Evolutionary conservation across 30 jellyfish, hydroid and myxozoan species (phyloP).

Genomic region (Turritopsis rubra): DNA sequence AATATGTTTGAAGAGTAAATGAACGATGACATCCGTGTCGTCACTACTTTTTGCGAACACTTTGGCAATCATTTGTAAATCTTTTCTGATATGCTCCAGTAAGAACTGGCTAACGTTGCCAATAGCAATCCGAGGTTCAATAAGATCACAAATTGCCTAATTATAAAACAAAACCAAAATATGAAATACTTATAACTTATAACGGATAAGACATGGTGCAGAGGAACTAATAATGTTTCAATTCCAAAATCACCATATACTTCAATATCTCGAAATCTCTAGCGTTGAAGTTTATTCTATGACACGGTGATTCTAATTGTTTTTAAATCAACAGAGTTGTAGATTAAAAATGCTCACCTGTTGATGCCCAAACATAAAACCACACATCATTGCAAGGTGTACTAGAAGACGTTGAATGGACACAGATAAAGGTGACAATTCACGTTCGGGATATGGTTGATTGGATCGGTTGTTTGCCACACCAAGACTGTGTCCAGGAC

Average conservation of each 20-base stretch:
- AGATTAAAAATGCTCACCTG: too few relatives aligned
- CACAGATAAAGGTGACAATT: constrained; percentile 19
- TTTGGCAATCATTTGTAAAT: constrained; percentile 31
- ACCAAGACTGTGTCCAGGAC: constrained; percentile 44
- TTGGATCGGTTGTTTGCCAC: constrained; percentile 17
- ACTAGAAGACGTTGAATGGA: constrained; percentile 17
- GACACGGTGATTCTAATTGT: too few relatives aligned
- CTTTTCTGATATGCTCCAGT: constrained; percentile 37
- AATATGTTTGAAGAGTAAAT: constrained; percentile 27
- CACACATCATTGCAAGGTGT: constrained; percentile 26
- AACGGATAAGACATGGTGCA: neutral
- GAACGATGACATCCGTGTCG: constrained; percentile 33
- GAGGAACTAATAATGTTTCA: neutral
- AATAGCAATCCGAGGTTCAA: constrained; percentile 13
- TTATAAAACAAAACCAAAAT: neutral
- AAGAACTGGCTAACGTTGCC: constrained; percentile 25
- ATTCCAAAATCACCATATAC: too few relatives aligned
- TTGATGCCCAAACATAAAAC: constrained; percentile 9
- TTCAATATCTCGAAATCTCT: too few relatives aligned
- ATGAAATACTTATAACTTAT: neutral
- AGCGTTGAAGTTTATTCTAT: too few relatives aligned
- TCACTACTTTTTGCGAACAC: constrained; percentile 42
- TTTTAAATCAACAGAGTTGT: too few relatives aligned
- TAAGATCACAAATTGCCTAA: constrained; percentile 32
- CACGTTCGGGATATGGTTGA: constrained; percentile 26